Base-by-base conservation (phyloP, 2,797 vertebrate genomes). In the Oophaga sylvatica region DNA sequence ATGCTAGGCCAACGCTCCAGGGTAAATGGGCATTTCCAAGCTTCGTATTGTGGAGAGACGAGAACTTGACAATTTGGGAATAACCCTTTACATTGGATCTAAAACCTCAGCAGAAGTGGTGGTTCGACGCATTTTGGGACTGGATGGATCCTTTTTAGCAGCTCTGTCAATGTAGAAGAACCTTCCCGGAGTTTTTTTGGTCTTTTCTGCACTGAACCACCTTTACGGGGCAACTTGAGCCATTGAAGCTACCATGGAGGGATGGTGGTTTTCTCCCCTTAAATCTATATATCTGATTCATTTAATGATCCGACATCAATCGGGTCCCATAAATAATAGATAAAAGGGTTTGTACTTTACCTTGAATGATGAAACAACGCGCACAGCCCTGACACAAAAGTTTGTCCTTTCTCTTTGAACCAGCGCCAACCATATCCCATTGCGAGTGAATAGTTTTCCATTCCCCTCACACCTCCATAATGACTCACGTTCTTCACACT, bases 401-500 rank as follows among this genome's bases (percentile, higher is more conserved):
- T n/a, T 53, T 45, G 19, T 45, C 60, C 31, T 35, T 20, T 80
- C 1, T 5, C 20, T 63, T 63, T 63, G 31, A 45, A 81, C 20
- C 29, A 16, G 6, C 8, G 80, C 62, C 62, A 67, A 65, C 20
- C 41, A n/a, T 13, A 26, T 59, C 56, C 67, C 68, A 41, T 2
- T 75, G 22, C 13, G 6, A 41, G 68, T 12, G 11, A 45, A 16
- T 26, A 26, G n/a, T 84, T 76, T n/a, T 71, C 78, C 29, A 15
- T 71, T 83, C 17, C 68, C 41, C 71, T 59, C 9, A 22, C 16
- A 53, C 31, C 45, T 59, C 57, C 63, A 19, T 12, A 35, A 31
- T 59, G 62, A 76, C 3, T 65, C 31, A 45, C 29, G 77, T 73
- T 48, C 59, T 84, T 84, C 71, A 84, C 83, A 84, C 71, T 77